Base-by-base conservation (phyloP, 2,888 invertebrate species). In the Pseudococcus longispinus region DNA sequence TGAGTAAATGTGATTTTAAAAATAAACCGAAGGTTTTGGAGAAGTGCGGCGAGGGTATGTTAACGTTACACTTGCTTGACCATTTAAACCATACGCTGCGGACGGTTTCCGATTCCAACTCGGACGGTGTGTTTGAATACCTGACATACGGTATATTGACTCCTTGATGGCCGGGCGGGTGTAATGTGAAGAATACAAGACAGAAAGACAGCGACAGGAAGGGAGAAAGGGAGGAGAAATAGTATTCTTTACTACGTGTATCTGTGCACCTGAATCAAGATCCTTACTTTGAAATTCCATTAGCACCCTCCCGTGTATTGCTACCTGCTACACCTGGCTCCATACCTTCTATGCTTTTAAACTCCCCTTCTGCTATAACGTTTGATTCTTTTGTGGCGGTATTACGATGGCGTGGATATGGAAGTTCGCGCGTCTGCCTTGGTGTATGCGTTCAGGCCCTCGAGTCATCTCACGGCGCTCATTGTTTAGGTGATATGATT, bases 291-390 rank as follows among this genome's bases (percentile, higher is more conserved):
- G 37, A 85, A 85, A 85, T 85, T 65, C 85, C 85, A 85, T 85
- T 70, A 85, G 85, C 85, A 85, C 85, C 70, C 85, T 85, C 65
- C 74, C 23, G 70, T 70, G 70, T 70, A 42, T 32, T 37, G 60
- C 84, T 85, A 85, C 85, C 85, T 85, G 85, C 85, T 85, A 70
- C 85, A 85, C 85, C 85, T 85, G 85, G 85, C 65, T 85, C 11
- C 18, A 11, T 13, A n/a, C 20, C n/a, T 6, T 6, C 18, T 60
- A 20, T 60, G 23, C 15, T 32, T 42, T 42, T 26, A 42, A 0
- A 26, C 85, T 85, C 85, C 85, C 85, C 85, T 85, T 65, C 65
- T 37, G 23, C 20, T 20, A 82, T 37, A 44, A 85, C 70, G 60
- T 51, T 55, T 42, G 74, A n/a, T 85, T 85, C 85, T 85, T 74